Evolutionary conservation across 2,797 vertebrate genomes (phyloP).

Genomic region (Centroberyx gerrardi): DNA sequence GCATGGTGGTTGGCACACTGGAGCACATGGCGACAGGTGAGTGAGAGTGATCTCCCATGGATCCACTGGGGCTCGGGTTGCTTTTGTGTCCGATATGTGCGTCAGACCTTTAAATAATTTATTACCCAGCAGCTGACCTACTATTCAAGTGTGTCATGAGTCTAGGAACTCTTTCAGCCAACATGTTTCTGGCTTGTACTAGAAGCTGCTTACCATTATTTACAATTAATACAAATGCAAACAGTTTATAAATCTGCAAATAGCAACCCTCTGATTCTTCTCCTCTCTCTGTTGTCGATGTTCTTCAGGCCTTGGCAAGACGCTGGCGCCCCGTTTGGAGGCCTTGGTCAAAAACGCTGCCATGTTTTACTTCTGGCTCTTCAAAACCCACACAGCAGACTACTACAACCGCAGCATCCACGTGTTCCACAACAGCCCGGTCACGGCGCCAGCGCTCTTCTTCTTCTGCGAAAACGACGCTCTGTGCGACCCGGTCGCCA

Average conservation of each 20-base stretch:
- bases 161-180: conserved; percentile 7
- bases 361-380: conserved; percentile 80
- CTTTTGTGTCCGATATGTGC: conserved; percentile 30
- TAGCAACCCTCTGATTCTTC: not conserved
- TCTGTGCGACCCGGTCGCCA: conserved; percentile 59
- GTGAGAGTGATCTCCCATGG: conserved; percentile 35
- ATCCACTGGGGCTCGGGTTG: conserved; percentile 51
- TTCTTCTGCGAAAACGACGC: conserved; percentile 81
- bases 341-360: conserved; percentile 55
- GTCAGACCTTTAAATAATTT: conserved; percentile 62
- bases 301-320: conserved; percentile 76
- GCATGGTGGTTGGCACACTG: conserved; percentile 81
- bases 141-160: conserved; percentile 36
- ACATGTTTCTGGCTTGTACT: not conserved
- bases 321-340: conserved; percentile 66
- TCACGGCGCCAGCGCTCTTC: conserved; percentile 77
- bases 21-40: conserved; percentile 80
- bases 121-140: conserved; percentile 29
- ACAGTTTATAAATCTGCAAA: not conserved
- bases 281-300: not conserved
- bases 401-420: conserved; percentile 57
- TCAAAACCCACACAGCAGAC: conserved; percentile 67
- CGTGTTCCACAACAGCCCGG: conserved; percentile 71
- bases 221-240: not conserved
- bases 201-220: not conserved